phyloP scores from a whole-genome alignment of 2,797 vertebrate species.

The Ciconia nigra region DNA sequence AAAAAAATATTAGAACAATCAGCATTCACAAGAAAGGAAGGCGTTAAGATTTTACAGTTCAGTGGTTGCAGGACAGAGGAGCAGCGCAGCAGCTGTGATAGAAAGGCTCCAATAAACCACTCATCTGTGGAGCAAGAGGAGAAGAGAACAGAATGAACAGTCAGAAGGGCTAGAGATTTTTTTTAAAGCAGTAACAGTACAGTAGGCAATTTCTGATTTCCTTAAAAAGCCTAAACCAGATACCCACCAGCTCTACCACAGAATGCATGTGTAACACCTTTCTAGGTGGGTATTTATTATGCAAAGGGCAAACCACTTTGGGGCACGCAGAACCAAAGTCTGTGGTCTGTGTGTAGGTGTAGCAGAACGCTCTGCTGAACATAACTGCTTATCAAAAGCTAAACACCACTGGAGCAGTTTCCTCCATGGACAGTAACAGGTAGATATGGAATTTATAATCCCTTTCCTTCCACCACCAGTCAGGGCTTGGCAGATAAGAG shows the following conservation, averaged over 20 bases:
- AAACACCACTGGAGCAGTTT: not conserved
- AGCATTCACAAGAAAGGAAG: not conserved
- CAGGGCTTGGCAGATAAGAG: not conserved
- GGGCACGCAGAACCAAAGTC: not conserved
- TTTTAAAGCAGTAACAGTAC: not conserved
- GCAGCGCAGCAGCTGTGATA: not conserved
- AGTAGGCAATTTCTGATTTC: not conserved
- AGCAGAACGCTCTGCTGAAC: not conserved
- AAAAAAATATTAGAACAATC: not conserved
- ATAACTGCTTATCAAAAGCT: not conserved
- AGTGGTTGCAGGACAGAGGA: not conserved
- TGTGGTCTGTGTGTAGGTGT: fast-evolving
- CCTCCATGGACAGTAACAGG: not conserved
- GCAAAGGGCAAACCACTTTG: not conserved
- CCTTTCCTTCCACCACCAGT: not conserved
- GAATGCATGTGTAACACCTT: not conserved
- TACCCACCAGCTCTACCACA: not conserved
- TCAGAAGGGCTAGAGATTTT: not conserved
- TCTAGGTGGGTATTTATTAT: not conserved
- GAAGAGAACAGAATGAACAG: not conserved
- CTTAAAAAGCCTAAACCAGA: not conserved
- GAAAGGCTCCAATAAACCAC: not conserved
- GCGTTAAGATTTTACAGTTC: slow-evolving; percentile 6
- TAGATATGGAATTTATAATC: not conserved
- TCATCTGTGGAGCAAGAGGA: not conserved